Conservation (phyloP, 2,888 invertebrate species). For the Malthinus seriepunctatus region DNA sequence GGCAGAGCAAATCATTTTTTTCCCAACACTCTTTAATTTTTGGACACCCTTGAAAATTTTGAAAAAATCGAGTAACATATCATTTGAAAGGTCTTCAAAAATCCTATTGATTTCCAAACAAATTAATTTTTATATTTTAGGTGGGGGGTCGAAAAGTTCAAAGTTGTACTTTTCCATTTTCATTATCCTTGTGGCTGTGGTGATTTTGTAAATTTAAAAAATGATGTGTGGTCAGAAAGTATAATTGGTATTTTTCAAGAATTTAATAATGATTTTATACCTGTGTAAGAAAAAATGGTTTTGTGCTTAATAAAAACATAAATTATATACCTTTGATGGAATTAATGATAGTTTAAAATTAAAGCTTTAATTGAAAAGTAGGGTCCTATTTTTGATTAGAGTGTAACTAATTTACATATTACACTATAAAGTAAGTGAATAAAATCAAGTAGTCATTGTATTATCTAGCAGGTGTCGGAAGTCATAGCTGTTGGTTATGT, state of each 20-base stretch:
- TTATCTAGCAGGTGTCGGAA: slow-evolving; percentile 7
- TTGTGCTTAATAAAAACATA: slow-evolving; percentile 1
- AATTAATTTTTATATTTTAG: too few relatives aligned
- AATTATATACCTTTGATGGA: neutral
- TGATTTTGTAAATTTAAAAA: too few relatives aligned
- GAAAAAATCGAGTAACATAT: too few relatives aligned
- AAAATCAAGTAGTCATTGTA: slow-evolving; percentile 5
- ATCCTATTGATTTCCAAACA: too few relatives aligned
- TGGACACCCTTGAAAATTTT: too few relatives aligned
- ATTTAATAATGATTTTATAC: slow-evolving; percentile 1
- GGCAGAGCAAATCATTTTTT: too few relatives aligned
- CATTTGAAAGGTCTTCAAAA: too few relatives aligned
- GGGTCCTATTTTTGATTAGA: slow-evolving; percentile 6
- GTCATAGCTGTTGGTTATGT: slow-evolving; percentile 1
- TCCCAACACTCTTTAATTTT: too few relatives aligned
- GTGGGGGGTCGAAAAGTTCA: too few relatives aligned
- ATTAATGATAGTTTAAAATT: slow-evolving; percentile 3
- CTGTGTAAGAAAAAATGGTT: slow-evolving; percentile 1
- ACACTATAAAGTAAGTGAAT: slow-evolving; percentile 1
- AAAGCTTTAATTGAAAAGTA: slow-evolving; percentile 6
- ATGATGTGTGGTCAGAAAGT: too few relatives aligned
- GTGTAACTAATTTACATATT: slow-evolving; percentile 6
- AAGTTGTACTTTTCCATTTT: too few relatives aligned
- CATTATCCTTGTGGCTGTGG: too few relatives aligned
- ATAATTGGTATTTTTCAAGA: neutral